Evolutionary conservation across 2,888 invertebrate genomes (phyloP).

Genomic region (Timandra comae): DNA sequence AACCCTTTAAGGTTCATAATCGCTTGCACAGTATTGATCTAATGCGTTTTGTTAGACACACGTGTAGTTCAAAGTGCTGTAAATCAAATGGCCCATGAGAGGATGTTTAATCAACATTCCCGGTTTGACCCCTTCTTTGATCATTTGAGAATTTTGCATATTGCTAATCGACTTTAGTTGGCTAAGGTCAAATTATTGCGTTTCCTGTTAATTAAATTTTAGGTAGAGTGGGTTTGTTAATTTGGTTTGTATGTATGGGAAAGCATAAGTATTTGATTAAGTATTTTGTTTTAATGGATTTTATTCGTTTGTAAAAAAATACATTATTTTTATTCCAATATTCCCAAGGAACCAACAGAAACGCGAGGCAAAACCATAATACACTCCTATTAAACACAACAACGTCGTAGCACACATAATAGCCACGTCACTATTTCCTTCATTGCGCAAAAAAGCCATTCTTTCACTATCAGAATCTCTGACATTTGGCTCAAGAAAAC

Average conservation of each 20-base stretch:
- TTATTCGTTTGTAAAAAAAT: no score
- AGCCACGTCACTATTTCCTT: no score
- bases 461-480: conserved; percentile 14
- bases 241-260: background rate
- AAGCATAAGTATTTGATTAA: no score
- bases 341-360: no score
- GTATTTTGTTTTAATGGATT: no score
- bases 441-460: conserved; percentile 6
- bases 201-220: conserved; percentile 4
- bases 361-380: no score
- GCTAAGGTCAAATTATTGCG: conserved; percentile 8
- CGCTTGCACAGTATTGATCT: conserved; percentile 9
- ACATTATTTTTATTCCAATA: no score
- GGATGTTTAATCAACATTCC: conserved; percentile 59
- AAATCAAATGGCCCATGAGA: conserved; percentile 53
- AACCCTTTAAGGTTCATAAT: conserved; percentile 27
- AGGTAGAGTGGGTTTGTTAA: background rate
- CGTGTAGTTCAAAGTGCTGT: conserved; percentile 27
- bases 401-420: no score
- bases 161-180: conserved; percentile 25
- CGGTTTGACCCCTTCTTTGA: conserved; percentile 39
- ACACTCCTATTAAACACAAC: no score
- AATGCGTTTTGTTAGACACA: conserved; percentile 30
- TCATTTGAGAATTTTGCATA: conserved; percentile 35
- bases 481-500: conserved; percentile 13